Base-by-base conservation (phyloP, 1,140 invertebrate species). In the Propsilocerus akamusi region DNA sequence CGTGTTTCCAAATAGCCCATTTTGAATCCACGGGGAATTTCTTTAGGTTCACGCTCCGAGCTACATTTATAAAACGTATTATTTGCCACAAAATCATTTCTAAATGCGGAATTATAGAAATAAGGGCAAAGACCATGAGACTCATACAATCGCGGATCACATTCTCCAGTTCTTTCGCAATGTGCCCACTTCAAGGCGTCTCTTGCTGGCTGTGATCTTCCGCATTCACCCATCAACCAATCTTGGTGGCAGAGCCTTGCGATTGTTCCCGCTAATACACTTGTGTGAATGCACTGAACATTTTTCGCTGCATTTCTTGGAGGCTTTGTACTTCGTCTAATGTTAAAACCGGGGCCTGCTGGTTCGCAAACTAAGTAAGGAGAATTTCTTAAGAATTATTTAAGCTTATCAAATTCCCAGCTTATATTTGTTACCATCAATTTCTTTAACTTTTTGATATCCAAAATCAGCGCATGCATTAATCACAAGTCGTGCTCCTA, bases 341-440 rank as follows among this genome's bases (percentile, higher is more conserved):
- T 54, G 58, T 65, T 62, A n/a, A 65, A 65, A 14, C 62, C 62
- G 1, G 63, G 63, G 5, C 63, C 63, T 10, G 63, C 63, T 60
- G 63, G 64, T 46, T 65, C 63, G 24, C 63, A 65, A 32, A 59
- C 63, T 64, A n/a, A n/a, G n/a, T n/a, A n/a, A n/a, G n/a, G n/a
- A n/a, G n/a, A n/a, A n/a, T n/a, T n/a, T n/a, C n/a, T n/a, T n/a
- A n/a, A n/a, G n/a, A n/a, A n/a, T n/a, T n/a, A n/a, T n/a, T n/a
- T n/a, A n/a, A n/a, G n/a, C n/a, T n/a, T n/a, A n/a, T n/a, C n/a
- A n/a, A n/a, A n/a, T n/a, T n/a, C n/a, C n/a, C n/a, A n/a, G n/a
- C n/a, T n/a, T n/a, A n/a, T n/a, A n/a, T n/a, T n/a, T n/a, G n/a
- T 50, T 51, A 55, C 56, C 52, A 30, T 57, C 56, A 32, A 65